Base-by-base conservation (phyloP, 2,113 vertebrate species). In the Triplophysa rosa region DNA sequence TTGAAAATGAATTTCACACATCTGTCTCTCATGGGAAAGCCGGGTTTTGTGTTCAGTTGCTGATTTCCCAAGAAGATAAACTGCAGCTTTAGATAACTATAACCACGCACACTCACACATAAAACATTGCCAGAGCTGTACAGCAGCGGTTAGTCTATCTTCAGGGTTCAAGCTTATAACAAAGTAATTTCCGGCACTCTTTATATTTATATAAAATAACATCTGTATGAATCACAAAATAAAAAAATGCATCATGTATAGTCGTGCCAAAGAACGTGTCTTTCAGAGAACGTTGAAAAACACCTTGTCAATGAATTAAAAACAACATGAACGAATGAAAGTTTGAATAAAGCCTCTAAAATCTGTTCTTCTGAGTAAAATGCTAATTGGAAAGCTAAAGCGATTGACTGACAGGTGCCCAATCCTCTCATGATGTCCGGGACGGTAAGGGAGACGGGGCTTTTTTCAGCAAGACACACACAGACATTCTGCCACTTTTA, bases 331-430 rank as follows among this genome's bases (percentile, higher is more conserved):
- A 37, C 33, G 2, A 37, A 37, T 37, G 33, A 37, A 37, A 12
- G 14, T 16, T 13, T 0, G 2, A 19, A 56, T 24, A 26, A 63
- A 19, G 12, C 40, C 40, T 14, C 52, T 26, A 16, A 47, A 37
- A 24, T 37, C 17, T 62, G 19, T 62, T 79, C 23, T 54, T 24
- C 45, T 29, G 26, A 56, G 26, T 11, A 21, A 52, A 61, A 52
- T 77, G 59, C 64, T 47, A 37, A 23, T 29, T 13, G 37, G 29
- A 42, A 68, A 21, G n/a, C 33, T 37, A 26, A 63, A 29, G 65
- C 49, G 16, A 3, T 52, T 83, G 82, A 80, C 67, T 80, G 72
- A 77, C 78, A 71, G 71, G 24, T 74, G 29, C 29, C 29, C 29
- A 29, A 29, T 29, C 29, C 29, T 29, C 29, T 29, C 4, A 29